Evolutionary conservation across 2,113 vertebrate genomes (phyloP).

Genomic region (Verasper variegatus): DNA sequence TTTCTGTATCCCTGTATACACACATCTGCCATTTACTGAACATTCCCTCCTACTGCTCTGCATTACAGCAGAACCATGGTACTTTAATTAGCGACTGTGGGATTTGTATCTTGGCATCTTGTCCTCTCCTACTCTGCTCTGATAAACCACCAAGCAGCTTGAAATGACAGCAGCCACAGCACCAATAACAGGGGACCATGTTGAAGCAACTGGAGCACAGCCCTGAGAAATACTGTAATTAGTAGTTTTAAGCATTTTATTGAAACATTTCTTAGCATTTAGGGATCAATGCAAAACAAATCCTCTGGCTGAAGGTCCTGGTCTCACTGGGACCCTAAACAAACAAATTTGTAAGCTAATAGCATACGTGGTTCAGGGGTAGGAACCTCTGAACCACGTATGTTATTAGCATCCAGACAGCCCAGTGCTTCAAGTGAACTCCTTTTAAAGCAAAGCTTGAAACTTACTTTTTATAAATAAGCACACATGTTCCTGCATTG

Average conservation of each 20-base stretch:
- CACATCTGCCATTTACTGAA: background rate
- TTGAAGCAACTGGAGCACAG: background rate
- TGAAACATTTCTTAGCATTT: background rate
- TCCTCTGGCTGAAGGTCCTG: background rate
- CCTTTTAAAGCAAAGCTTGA: too few species aligned
- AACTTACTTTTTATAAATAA: too few species aligned
- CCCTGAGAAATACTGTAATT: background rate
- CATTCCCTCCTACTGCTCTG: background rate
- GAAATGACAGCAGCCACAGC: background rate
- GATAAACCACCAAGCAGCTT: background rate
- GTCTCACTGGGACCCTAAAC: too few species aligned
- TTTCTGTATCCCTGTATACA: background rate
- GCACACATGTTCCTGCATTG: too few species aligned
- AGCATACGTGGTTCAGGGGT: too few species aligned
- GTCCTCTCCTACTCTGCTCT: background rate
- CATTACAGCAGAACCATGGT: background rate
- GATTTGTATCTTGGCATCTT: background rate
- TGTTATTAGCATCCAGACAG: too few species aligned
- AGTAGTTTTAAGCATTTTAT: background rate
- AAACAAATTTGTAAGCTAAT: too few species aligned
- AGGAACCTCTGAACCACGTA: too few species aligned
- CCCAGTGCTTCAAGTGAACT: too few species aligned
- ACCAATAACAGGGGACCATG: background rate
- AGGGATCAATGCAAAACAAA: background rate
- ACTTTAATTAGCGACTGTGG: background rate